Conservation (phyloP, 2,797 vertebrate genomes). For the Halcyon leucocephala region DNA sequence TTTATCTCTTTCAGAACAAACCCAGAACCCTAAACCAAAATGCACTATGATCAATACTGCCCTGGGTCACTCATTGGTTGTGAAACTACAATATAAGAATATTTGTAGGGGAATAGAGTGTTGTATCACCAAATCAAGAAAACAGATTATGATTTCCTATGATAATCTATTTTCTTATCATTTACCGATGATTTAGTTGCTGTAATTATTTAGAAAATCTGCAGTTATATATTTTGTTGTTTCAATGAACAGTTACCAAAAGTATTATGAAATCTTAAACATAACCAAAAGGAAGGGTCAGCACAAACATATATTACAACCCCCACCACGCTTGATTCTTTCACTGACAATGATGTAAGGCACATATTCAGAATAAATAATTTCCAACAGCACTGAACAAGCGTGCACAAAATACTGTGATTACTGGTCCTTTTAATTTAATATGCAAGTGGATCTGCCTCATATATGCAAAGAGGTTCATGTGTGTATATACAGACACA, state of each 20-base stretch:
- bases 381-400: neutral
- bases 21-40: neutral
- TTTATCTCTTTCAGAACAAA: neutral
- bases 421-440: neutral
- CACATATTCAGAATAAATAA: neutral
- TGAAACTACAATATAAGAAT: neutral
- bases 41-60: neutral
- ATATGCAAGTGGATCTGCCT: neutral
- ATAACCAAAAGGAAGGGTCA: neutral
- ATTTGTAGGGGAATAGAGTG: neutral
- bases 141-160: neutral
- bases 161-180: neutral
- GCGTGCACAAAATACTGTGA: neutral
- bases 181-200: neutral
- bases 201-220: neutral
- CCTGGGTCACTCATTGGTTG: neutral
- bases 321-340: neutral
- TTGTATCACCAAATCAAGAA: neutral
- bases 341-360: neutral
- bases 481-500: neutral
- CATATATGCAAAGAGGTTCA: neutral
- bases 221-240: neutral
- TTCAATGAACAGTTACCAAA: neutral
- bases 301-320: neutral
- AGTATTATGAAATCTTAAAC: neutral